A percentile compares a stretch with the other conserved stretches of the same genome.
These are phyloP conservation scores for Crambe crambe DNA, from an alignment of 37 sponge, comb jelly and placozoan genomes.

Conservation along the genomic window DNA sequence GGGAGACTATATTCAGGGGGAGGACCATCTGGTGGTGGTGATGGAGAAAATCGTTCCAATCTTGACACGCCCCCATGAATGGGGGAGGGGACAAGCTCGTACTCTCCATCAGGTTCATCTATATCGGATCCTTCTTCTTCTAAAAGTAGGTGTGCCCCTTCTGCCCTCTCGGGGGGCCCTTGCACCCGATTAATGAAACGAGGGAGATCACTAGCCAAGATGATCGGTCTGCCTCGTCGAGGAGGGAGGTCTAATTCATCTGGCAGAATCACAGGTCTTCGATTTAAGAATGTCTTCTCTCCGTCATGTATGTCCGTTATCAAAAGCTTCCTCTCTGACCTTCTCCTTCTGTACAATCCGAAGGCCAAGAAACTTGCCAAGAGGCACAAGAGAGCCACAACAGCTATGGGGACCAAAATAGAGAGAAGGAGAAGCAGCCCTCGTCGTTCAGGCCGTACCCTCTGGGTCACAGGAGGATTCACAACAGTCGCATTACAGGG, in stretches of 20 bases:
- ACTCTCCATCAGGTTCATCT: neutral
- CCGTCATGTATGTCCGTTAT: neutral
- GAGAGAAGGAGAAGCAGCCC: slow-evolving; percentile 29
- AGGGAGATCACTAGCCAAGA: slow-evolving; percentile 9
- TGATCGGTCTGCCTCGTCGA: slow-evolving; percentile 14
- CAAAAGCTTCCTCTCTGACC: slow-evolving; percentile 13
- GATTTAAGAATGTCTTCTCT: slow-evolving; percentile 7
- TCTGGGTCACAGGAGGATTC: neutral
- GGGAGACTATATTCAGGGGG: slow-evolving; percentile 26
- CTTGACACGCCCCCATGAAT: too few relatives aligned
- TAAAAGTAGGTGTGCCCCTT: too few relatives aligned
- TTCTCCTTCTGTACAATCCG: slow-evolving; percentile 26
- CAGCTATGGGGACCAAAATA: slow-evolving; percentile 30
- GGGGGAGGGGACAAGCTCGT: neutral
- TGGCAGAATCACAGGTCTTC: slow-evolving; percentile 39
- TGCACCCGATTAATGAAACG: too few relatives aligned
- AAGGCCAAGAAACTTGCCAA: slow-evolving; percentile 10
- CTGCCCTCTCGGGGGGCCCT: too few relatives aligned
- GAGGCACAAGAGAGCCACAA: slow-evolving; percentile 24
- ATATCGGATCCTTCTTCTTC: neutral
- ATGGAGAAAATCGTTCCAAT: neutral
- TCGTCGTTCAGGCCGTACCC: too few relatives aligned
- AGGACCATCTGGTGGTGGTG: neutral
- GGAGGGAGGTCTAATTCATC: slow-evolving; percentile 31
- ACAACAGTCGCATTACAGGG: neutral